Conservation (phyloP, 2,113 vertebrate genomes). For the Dicaeum eximium region DNA sequence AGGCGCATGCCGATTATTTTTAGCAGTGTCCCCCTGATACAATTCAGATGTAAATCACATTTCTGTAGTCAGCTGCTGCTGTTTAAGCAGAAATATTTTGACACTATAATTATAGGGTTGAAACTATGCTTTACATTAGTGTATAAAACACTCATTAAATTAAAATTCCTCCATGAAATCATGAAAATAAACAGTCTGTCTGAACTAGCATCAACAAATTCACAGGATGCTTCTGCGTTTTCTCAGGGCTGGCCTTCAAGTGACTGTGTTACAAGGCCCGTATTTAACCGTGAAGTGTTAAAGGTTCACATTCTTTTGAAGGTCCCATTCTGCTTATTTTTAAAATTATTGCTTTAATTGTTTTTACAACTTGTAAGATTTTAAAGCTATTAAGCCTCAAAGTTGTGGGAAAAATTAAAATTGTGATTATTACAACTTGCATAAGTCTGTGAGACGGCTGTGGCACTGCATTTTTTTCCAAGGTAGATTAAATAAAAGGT, state of each 20-base stretch:
- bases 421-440: conserved; percentile 60
- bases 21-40: conserved; percentile 67
- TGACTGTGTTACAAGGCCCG: conserved; percentile 66
- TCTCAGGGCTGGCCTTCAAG: conserved; percentile 78
- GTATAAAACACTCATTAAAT: conserved; percentile 92
- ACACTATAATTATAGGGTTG: conserved; percentile 90
- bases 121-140: conserved; percentile 89
- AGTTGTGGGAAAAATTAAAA: conserved; percentile 75
- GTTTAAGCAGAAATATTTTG: conserved; percentile 89
- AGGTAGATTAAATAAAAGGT: conserved; percentile 12
- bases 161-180: conserved; percentile 95
- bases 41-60: conserved; percentile 80
- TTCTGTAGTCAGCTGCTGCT: conserved; percentile 78
- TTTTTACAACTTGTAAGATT: conserved; percentile 86
- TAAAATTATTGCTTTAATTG: conserved; percentile 83
- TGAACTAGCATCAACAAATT: conserved; percentile 89
- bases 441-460: conserved; percentile 2
- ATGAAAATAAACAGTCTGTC: conserved; percentile 98
- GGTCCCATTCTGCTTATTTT: conserved; percentile 77
- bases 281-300: conserved; percentile 85
- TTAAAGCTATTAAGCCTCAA: conserved; percentile 87
- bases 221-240: conserved; percentile 87
- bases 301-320: conserved; percentile 79
- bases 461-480: not conserved
- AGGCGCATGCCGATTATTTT: conserved; percentile 62